A percentile compares a stretch with the other conserved stretches of the same genome.
Conservation (phyloP, 2,113 vertebrate species). For the Phylloscopus trochilus region DNA sequence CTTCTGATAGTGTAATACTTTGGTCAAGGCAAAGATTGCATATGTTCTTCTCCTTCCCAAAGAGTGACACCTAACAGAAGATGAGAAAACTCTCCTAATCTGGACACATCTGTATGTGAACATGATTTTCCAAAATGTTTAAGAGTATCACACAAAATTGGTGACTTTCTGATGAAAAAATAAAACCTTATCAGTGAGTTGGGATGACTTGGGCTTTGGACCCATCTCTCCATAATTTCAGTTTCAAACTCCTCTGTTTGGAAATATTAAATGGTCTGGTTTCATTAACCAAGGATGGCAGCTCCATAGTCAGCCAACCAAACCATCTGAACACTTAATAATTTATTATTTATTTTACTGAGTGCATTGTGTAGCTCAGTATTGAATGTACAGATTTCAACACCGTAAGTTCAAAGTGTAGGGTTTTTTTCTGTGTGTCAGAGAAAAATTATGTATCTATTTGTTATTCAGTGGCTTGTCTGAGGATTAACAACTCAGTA, state of each 20-base stretch:
- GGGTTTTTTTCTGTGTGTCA: neutral
- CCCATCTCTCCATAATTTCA: neutral
- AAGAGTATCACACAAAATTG: neutral
- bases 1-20: neutral
- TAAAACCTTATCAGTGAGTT: neutral
- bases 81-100: neutral
- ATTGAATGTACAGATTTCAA: neutral
- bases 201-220: neutral
- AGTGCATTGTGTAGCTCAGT: neutral
- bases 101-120: accelerated
- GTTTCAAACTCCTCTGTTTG: constrained; percentile 22
- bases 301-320: neutral
- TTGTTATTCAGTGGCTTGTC: constrained; percentile 15
- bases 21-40: neutral
- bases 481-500: constrained; percentile 9
- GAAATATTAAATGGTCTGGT: constrained; percentile 6
- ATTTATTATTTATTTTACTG: constrained; percentile 47
- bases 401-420: neutral
- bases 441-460: neutral
- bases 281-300: neutral
- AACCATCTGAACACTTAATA: neutral
- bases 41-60: neutral
- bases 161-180: neutral
- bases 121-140: neutral
- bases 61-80: neutral